Base-by-base conservation (phyloP, 2,888 invertebrate species). In the Biston stratarius region DNA sequence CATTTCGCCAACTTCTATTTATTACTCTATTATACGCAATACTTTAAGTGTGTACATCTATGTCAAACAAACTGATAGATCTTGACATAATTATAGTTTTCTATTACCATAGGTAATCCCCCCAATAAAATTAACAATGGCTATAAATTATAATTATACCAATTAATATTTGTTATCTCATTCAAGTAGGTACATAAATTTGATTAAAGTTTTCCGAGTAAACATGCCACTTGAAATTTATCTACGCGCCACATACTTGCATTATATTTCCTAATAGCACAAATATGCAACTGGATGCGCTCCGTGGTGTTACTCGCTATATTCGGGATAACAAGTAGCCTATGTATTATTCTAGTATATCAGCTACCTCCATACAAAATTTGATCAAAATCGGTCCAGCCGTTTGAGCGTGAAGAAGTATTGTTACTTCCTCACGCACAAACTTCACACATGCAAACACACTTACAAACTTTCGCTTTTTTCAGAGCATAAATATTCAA, bases 71-170 rank as follows among this genome's bases (percentile, higher is more conserved):
- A 33, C 24, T 52, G 14, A 45, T 14, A 45, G 42, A 57, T 61
- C 67, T 67, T 62, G 58, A 67, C 67, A 58, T 61, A 58, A 48
- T 55, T 62, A 53, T 48, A 55, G 15, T 40, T 40, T 33, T 61
- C 34, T 55, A 67, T 58, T 67, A 53, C 42, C 49, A 33, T 55
- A 55, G 62, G 62, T 67, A 67, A 67, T 67, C 67, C 67, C 66
- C 67, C 58, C 14, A 57, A 66, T 61, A 66, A 10, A 65, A 60
- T 44, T 44, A 56, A 47, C 36, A 52, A 61, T 48, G 42, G 1
- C 12, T 57, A 45, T 64, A 42, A 42, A 42, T 38, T 24, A 33
- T 12, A 45, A 40, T 42, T 36, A 5, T 51, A 8, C 44, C 44
- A 44, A 53, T 53, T 61, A 44, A 33, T n/a, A 15, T n/a, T n/a